phyloP scores from a whole-genome alignment of 2,113 vertebrate genomes.

The Tringa solitaria region DNA sequence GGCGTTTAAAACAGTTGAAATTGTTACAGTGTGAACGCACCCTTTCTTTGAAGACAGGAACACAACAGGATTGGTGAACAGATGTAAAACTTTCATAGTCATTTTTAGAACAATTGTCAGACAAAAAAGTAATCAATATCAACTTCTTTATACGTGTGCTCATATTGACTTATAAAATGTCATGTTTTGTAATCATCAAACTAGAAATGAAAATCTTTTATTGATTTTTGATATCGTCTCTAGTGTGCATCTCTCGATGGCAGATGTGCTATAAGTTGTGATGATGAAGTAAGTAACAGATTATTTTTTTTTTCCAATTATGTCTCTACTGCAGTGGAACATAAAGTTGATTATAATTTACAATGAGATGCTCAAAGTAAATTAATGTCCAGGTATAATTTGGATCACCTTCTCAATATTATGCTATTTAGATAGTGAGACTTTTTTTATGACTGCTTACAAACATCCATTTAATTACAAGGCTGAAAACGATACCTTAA shows the following conservation, averaged over 20 bases:
- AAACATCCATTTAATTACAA: not conserved
- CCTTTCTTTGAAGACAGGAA: not conserved
- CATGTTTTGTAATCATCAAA: not conserved
- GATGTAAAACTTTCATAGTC: not conserved
- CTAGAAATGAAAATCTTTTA: not conserved
- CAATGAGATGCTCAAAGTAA: not conserved
- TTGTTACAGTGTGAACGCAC: not conserved
- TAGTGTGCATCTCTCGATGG: conserved; percentile 95
- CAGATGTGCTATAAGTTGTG: conserved; percentile 95
- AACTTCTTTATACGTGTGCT: not conserved
- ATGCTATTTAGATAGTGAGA: not conserved
- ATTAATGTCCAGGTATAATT: not conserved
- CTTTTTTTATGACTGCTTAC: not conserved
- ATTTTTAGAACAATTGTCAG: not conserved
- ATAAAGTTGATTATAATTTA: not conserved
- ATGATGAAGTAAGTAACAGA: conserved; percentile 85
- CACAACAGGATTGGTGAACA: not conserved
- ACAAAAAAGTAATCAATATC: not conserved
- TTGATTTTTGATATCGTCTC: not conserved
- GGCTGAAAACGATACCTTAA: not conserved
- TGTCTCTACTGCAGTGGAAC: not conserved
- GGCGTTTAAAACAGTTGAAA: not conserved
- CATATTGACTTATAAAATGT: not conserved
- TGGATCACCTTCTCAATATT: not conserved
- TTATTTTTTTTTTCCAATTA: not conserved